Base-by-base conservation (phyloP, 2,888 invertebrate genomes). In the Tricholauxania praeusta region DNA sequence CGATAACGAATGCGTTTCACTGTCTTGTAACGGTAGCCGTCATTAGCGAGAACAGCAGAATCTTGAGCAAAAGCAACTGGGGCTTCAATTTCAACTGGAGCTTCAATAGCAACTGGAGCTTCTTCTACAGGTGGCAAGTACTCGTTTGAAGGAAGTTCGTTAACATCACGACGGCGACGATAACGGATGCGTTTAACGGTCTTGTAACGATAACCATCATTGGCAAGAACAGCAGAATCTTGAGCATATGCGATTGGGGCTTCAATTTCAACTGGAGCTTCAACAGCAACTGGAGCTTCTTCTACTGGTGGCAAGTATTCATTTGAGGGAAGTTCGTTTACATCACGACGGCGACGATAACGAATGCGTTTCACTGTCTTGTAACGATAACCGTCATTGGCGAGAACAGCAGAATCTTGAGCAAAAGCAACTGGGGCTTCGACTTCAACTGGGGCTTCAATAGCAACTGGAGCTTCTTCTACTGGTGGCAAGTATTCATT, bases 171-270 rank as follows among this genome's bases (percentile, higher is more conserved):
- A 60, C 76, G 76, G 15, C 64, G 74, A 63, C 77, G 75, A 47
- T 68, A 71, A 63, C 75, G 75, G 22, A 70, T 65, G 22, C 77
- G 77, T 63, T 52, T 73, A n/a, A 75, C 75, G 15, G 77, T 75
- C 72, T 75, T 77, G 71, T 76, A 76, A 69, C 73, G 75, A 53
- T 77, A 77, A 7, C 77, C 77, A 74, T 77, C 77, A 75, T 76
- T 72, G 32, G 74, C 74, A 32, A 77, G 71, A 19, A 73, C 73
- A 67, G 76, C 64, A 12, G 74, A 64, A 17, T 73, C 72, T 49
- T 72, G 57, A 47, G 63, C 64, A 51, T 68, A 22, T 19, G 57
- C 72, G 3, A 75, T 69, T 67, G 75, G 73, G 19, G 39, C 39
- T 39, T 64, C 55, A 3, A 66, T 39, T 6, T 55, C 64, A 6